Base-by-base conservation (phyloP, 2,888 invertebrate species). In the Hofmannophila pseudospretella region DNA sequence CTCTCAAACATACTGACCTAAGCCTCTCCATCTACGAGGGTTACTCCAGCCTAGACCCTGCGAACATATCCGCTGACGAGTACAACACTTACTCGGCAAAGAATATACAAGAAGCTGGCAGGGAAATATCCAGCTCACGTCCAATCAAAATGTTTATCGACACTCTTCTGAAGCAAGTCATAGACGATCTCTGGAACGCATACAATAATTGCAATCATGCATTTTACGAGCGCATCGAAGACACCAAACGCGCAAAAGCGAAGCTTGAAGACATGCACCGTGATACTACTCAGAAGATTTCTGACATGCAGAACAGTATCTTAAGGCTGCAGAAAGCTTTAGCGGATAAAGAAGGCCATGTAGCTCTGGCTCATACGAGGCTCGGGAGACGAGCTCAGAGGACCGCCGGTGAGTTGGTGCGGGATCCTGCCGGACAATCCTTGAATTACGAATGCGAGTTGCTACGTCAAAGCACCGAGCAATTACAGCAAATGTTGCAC, bases 211-310 rank as follows among this genome's bases (percentile, higher is more conserved):
- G 95, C 7, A 95, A 97, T 59, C 90, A 92, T 38, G 93, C 94
- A 1, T 96, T 96, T 54, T 81, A 88, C 19, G 88, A 89, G 26
- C 88, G 96, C 39, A 95, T 97, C 42, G 89, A 89, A 36, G 94
- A 96, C 63, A 92, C 93, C 1, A 93, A 93, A 61, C 90, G 91
- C 42, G 88, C 92, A 0, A 97, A 97, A 81, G 89, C 86, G 5
- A 93, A 93, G 66, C 81, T 97, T 39, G 96, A 97, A 73, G 89
- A 92, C 35, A 94, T 96, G 80, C 95, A 96, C 69, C 89, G 91
- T 35, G 93, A 94, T 63, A 89, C 91, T 11, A 87, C 90, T 23
- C 71, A 89, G 45, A 91, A 91, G 69, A 91, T 92, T 22, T 88
- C 90, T 42, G 94, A 95, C 58, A 93, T 96, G 89, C 92, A 92